A percentile compares a stretch with the other conserved stretches of the same genome.
Conservation (phyloP, 2,113 vertebrate genomes). For the Brachypteracias leptosomus region DNA sequence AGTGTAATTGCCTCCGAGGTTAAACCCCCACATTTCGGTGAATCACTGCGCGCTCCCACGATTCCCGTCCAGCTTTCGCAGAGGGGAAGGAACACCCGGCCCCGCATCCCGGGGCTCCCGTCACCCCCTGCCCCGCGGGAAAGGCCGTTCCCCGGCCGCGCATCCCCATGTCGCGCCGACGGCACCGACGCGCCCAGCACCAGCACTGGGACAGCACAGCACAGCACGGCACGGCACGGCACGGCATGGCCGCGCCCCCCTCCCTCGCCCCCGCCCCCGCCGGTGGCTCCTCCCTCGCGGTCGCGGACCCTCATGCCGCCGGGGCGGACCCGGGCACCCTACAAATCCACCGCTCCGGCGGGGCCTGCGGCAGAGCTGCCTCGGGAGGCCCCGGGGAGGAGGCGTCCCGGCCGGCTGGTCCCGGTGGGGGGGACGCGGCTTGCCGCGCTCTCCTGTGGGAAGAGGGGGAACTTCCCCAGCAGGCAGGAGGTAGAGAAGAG, state of each 20-base stretch:
- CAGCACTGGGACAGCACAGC: too few relatives aligned
- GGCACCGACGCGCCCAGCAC: neutral
- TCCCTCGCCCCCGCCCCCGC: neutral
- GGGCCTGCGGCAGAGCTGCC: neutral
- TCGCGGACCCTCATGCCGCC: neutral
- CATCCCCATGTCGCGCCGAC: neutral
- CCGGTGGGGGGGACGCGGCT: too few relatives aligned
- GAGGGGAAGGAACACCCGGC: neutral
- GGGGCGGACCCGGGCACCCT: neutral
- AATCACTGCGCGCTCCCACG: neutral
- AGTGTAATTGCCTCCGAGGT: neutral
- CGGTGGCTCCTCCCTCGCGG: neutral
- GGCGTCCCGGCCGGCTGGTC: rapidly evolving
- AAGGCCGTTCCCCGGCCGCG: neutral
- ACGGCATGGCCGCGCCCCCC: neutral
- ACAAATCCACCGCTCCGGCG: neutral
- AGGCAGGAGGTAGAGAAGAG: neutral
- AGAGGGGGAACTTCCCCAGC: neutral
- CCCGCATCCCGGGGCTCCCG: neutral
- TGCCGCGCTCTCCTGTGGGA: too few relatives aligned
- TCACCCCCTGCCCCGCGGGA: neutral
- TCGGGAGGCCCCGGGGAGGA: rapidly evolving
- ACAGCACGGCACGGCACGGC: neutral
- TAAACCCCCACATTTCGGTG: neutral
- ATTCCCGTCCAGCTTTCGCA: neutral